Conservation (phyloP, 30 jellyfish, hydroid and myxozoan species). For the Aurelia aurita complex sp. Pacific region DNA sequence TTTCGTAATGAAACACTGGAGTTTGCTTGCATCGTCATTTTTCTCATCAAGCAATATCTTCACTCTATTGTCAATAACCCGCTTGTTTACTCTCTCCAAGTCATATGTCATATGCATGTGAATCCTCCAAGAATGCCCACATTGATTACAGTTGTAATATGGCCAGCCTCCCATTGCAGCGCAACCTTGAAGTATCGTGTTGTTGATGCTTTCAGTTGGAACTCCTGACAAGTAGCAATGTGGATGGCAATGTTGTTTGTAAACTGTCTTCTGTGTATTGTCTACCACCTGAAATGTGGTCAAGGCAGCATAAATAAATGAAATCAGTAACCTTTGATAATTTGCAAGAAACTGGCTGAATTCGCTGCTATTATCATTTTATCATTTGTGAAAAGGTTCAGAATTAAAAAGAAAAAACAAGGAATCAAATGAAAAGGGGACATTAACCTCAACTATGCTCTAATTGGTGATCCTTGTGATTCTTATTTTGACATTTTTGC, state of each 20-base stretch:
- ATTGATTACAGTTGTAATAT: constrained; percentile 16
- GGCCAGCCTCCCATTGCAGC: constrained; percentile 39
- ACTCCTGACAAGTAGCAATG: constrained; percentile 59
- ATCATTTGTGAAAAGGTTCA: too few species aligned
- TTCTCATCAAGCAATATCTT: constrained; percentile 9
- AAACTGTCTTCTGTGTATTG: constrained; percentile 19
- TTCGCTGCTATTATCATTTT: too few species aligned
- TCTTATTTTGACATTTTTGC: too few species aligned
- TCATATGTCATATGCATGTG: constrained; percentile 71
- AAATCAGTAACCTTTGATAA: background rate
- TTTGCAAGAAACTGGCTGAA: background rate
- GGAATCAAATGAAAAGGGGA: too few species aligned
- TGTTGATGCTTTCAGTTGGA: constrained; percentile 40
- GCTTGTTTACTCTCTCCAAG: constrained; percentile 15
- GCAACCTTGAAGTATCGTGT: constrained; percentile 46
- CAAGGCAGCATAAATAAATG: background rate
- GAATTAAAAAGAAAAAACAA: too few species aligned
- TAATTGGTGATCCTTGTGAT: too few species aligned
- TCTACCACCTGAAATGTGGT: constrained; percentile 11
- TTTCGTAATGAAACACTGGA: constrained; percentile 7
- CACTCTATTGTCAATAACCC: constrained; percentile 39
- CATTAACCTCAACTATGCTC: too few species aligned
- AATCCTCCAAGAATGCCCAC: constrained; percentile 61
- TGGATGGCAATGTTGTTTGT: constrained; percentile 47
- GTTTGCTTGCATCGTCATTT: constrained; percentile 4